A percentile compares a stretch with the other conserved stretches of the same genome.
Evolutionary conservation across 2,888 invertebrate species (phyloP).

Genomic region (Loripinus fragilis): DNA sequence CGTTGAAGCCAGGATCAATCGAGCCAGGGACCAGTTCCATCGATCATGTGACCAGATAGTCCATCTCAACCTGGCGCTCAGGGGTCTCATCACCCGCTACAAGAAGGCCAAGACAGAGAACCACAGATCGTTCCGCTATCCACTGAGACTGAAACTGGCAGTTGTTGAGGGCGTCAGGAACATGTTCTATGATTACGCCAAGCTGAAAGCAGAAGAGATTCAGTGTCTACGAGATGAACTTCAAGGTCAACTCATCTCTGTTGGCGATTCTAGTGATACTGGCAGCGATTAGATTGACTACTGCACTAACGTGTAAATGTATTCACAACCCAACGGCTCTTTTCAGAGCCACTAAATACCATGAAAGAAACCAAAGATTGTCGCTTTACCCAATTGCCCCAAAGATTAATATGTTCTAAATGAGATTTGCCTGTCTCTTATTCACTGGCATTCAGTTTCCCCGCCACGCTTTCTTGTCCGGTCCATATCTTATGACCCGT

Average conservation of each 20-base stretch:
- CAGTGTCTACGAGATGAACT: constrained; percentile 24
- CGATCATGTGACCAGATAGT: constrained; percentile 73
- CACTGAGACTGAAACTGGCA: constrained; percentile 69
- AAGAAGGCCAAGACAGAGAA: constrained; percentile 65
- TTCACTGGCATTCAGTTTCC: too few species aligned
- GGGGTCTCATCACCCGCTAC: constrained; percentile 64
- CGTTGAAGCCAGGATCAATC: constrained; percentile 11
- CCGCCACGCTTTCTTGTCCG: too few species aligned
- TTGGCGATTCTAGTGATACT: not conserved
- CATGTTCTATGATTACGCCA: constrained; percentile 64
- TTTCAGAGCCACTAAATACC: constrained; percentile 44
- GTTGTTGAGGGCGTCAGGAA: constrained; percentile 63
- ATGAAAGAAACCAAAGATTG: not conserved
- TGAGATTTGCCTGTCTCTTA: too few species aligned
- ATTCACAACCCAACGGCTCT: constrained; percentile 38
- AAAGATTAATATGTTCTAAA: too few species aligned
- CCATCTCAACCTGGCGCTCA: constrained; percentile 65
- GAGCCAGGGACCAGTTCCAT: constrained; percentile 43
- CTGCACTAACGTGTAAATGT: not conserved
- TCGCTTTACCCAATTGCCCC: too few species aligned
- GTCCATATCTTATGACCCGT: too few species aligned
- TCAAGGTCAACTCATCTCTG: not conserved
- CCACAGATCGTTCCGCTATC: constrained; percentile 70
- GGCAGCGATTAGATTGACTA: not conserved
- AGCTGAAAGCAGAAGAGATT: constrained; percentile 35